Evolutionary conservation across 2,113 vertebrate species (phyloP), one percentile per base, ranked within the genome.

Genomic region (Dicrurus megarhynchus): DNA sequence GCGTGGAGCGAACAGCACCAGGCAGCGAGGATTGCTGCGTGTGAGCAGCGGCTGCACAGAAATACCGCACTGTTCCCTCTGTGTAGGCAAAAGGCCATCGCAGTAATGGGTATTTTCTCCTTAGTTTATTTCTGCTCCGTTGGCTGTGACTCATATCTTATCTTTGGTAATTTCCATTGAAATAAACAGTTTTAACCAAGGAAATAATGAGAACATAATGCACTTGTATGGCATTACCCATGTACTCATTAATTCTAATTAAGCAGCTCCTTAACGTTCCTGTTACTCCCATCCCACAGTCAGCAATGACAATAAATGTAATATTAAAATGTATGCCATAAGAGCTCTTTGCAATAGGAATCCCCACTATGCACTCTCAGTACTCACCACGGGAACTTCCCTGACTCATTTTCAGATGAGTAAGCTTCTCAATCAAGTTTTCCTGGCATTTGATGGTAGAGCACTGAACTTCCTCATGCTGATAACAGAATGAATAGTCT

Each of bases 361-460:
- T 93, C 80, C 77, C 86, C 89, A 55, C 3, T 18, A 23, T 79
- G 49, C 16, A 4, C 59, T 59, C 52, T 64, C 23, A 2, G 33
- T 56, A 18, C 1, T 0, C 57, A 2, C 80, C 52, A 23, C 20
- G 46, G 73, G 84, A 95, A 74, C 90, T 90, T 86, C 94, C 89
- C 80, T 90, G 71, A 92, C 71, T 92, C 63, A 90, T 84, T 86
- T 90, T 39, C 15, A 61, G 23, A 88, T 88, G 88, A 95, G 50
- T 69, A 53, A 92, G 46, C 50, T 46, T 4, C 50, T 90, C 60
- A 61, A 4, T 77, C 59, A 90, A 63, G 13, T 90, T 81, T 92
- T 86, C 67, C 42, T 59, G 60, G 74, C 59, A 49, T 80, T 46
- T 74, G 42, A 42, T 33, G 67, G 16, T 74, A 55, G 77, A 92